Conservation (phyloP, 2,888 invertebrate species). For the Bombylius discolor region DNA sequence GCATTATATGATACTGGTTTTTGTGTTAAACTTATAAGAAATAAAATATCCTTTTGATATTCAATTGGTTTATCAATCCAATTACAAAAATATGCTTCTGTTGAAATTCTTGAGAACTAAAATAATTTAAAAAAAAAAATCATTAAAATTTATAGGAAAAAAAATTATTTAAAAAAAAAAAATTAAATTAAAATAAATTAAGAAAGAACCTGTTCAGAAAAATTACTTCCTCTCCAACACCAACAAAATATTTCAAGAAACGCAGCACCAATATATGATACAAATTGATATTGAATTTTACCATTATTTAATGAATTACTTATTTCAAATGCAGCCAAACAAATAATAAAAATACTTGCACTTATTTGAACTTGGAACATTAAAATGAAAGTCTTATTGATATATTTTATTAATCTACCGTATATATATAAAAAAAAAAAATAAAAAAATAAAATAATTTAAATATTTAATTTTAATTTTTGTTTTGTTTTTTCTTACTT, state of each 20-base stretch:
- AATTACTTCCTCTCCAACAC: slow-evolving; percentile 24
- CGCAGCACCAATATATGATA: slow-evolving; percentile 20
- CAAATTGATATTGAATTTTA: slow-evolving; percentile 24
- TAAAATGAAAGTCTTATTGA: slow-evolving; percentile 20
- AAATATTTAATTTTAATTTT: too few relatives aligned
- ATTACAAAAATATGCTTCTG: slow-evolving; percentile 5
- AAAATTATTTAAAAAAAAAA: too few relatives aligned
- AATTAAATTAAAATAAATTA: not conserved
- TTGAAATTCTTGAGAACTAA: slow-evolving; percentile 23
- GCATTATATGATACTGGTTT: slow-evolving; percentile 24
- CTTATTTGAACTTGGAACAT: slow-evolving; percentile 24
- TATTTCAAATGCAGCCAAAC: slow-evolving; percentile 27
- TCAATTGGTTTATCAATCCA: slow-evolving; percentile 20
- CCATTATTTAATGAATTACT: slow-evolving; percentile 20
- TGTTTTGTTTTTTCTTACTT: not conserved
- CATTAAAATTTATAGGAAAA: too few relatives aligned
- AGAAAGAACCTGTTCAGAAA: slow-evolving; percentile 1
- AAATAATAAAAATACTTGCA: slow-evolving; percentile 25
- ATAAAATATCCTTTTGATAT: slow-evolving; percentile 22
- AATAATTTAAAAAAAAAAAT: not conserved
- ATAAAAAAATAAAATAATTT: too few relatives aligned
- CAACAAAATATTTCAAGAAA: slow-evolving; percentile 26
- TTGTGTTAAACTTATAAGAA: slow-evolving; percentile 26
- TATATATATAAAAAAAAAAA: not conserved
- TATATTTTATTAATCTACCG: slow-evolving; percentile 16